Evolutionary conservation across 2,113 vertebrate species (phyloP).

Genomic region (Pseudonaja textilis): DNA sequence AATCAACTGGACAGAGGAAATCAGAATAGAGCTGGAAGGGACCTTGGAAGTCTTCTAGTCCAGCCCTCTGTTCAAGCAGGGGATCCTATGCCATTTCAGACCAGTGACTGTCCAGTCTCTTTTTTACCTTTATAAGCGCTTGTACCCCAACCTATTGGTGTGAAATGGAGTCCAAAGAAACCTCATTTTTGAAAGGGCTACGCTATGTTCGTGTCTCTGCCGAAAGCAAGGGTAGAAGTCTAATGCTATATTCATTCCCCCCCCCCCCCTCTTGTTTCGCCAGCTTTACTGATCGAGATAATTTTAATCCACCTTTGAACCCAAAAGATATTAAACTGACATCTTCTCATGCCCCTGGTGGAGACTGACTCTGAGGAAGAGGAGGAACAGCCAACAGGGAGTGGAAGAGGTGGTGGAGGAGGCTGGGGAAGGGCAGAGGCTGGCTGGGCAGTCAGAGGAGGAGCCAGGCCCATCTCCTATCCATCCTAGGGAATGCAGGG

Average conservation of each 20-base stretch:
- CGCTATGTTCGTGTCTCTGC: neutral
- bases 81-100: too few species aligned
- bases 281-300: neutral
- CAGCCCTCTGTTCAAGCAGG: too few species aligned
- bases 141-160: neutral
- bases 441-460: too few species aligned
- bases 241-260: neutral
- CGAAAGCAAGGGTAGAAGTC: neutral
- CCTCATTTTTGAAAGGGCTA: neutral
- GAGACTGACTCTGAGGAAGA: too few species aligned
- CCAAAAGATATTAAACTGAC: neutral
- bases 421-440: too few species aligned
- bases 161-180: neutral
- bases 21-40: too few species aligned
- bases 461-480: too few species aligned
- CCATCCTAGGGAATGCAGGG: too few species aligned
- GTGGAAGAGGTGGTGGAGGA: too few species aligned
- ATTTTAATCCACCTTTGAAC: neutral
- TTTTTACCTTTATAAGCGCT: neutral
- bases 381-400: too few species aligned
- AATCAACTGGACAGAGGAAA: neutral
- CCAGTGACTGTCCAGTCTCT: too few species aligned
- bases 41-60: too few species aligned
- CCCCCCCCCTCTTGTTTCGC: neutral
- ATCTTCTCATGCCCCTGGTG: neutral